A percentile compares a stretch with the other conserved stretches of the same genome.
Evolutionary conservation across 2,797 vertebrate species (phyloP).

Genomic region (Stomatorhinus walkeri): DNA sequence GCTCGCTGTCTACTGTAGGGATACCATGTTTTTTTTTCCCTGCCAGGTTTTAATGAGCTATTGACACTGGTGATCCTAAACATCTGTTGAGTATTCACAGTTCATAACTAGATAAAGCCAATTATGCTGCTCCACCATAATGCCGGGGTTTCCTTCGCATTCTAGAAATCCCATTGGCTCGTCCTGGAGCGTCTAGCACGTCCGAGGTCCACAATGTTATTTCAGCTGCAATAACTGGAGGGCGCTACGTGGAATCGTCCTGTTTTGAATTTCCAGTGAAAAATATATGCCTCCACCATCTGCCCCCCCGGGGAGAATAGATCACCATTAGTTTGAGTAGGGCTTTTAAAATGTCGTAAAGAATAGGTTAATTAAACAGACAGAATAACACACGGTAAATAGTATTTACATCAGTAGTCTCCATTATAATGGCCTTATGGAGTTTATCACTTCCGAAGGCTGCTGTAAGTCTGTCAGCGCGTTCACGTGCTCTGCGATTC

Average conservation of each 20-base stretch:
- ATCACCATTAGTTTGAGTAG: background rate
- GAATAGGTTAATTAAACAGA: slow-evolving; percentile 1
- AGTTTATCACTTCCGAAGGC: background rate
- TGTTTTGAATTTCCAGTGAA: background rate
- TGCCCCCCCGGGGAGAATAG: background rate
- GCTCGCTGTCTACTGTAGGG: slow-evolving; percentile 11
- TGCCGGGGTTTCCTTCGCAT: slow-evolving; percentile 35
- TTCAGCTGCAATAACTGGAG: background rate
- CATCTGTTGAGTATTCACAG: slow-evolving; percentile 59
- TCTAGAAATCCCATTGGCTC: background rate
- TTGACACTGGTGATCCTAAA: slow-evolving; percentile 60
- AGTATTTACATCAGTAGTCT: background rate
- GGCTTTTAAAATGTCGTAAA: background rate
- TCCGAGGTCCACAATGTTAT: background rate
- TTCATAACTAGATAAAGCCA: slow-evolving; percentile 57
- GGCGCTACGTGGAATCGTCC: background rate
- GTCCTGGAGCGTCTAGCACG: background rate
- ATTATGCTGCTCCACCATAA: slow-evolving; percentile 48
- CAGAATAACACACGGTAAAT: background rate
- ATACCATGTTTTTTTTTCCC: slow-evolving; percentile 30
- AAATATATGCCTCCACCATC: background rate
- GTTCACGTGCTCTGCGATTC: background rate
- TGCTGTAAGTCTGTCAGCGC: background rate
- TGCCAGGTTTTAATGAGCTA: slow-evolving; percentile 58
- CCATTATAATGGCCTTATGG: background rate